A percentile compares a stretch with the other conserved stretches of the same genome.
Conservation (phyloP, 2,888 invertebrate genomes). For the Trissolcus brochymenae region DNA sequence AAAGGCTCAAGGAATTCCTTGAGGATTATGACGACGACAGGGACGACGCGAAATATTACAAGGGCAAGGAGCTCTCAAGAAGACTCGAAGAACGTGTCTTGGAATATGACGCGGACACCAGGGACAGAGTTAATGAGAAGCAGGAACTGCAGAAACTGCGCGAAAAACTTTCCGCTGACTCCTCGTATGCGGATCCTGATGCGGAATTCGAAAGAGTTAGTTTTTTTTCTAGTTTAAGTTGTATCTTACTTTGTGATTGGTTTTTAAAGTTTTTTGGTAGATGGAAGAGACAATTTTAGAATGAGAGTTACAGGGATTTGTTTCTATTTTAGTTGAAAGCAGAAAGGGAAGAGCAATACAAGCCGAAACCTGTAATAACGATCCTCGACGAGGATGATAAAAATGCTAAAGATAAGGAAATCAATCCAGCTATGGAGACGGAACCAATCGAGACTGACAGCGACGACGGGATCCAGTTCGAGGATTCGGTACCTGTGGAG, state of each 20-base stretch:
- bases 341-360: slow-evolving; percentile 89
- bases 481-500: slow-evolving; percentile 70
- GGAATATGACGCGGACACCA: slow-evolving; percentile 93
- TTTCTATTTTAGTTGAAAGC: slow-evolving; percentile 79
- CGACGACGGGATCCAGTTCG: slow-evolving; percentile 73
- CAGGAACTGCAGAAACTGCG: slow-evolving; percentile 80
- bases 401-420: slow-evolving; percentile 71
- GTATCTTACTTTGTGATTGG: neutral
- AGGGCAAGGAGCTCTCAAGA: slow-evolving; percentile 92
- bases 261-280: neutral
- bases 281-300: neutral
- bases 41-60: slow-evolving; percentile 98
- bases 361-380: slow-evolving; percentile 86
- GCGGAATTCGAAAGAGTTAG: slow-evolving; percentile 82
- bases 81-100: slow-evolving; percentile 94
- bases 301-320: neutral
- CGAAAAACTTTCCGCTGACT: slow-evolving; percentile 83
- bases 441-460: slow-evolving; percentile 86
- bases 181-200: slow-evolving; percentile 81
- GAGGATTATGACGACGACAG: slow-evolving; percentile 99
- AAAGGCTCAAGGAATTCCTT: slow-evolving; percentile 95
- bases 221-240: neutral
- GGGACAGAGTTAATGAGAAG: slow-evolving; percentile 90
- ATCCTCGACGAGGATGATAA: slow-evolving; percentile 76
- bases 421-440: slow-evolving; percentile 81